Evolutionary conservation across 2,113 vertebrate species (phyloP), one percentile per base, ranked within the genome.

Genomic region (Ceyx cyanopectus): DNA sequence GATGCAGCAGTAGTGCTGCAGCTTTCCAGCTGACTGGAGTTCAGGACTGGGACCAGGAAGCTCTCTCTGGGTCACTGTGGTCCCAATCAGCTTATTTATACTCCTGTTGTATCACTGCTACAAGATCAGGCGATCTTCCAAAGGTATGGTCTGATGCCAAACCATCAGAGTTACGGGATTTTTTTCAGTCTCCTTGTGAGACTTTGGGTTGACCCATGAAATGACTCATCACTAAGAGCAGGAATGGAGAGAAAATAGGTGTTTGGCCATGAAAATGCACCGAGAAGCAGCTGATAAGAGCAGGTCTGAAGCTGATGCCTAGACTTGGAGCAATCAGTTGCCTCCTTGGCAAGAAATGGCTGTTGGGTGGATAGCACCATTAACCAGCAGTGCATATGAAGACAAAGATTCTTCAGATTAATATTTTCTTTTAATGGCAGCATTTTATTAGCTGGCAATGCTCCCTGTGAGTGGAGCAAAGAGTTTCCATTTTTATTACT

Each of bases 401-500:
- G 80, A 41, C 9, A n/a, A 77, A 50, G 48, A 62, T 48, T 48
- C 68, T 57, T 29, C 4, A 53, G 78, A 16, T 63, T 50, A 66
- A 37, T 60, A 7, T 46, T 14, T 75, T 32, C 34, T 57, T 75
- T 74, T 22, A 56, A 50, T n/a, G 40, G 6, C 40, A 37, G 12
- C 19, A 22, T 48, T 83, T 90, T 57, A 14, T 81, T 75, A 75
- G n/a, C 76, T 63, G 83, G 50, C 68, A 81, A 2, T 74, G 23
- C 20, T 68, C 65, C 22, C 48, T 14, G 46, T 3, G 37, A 60
- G 30, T 2, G 10, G 60, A 63, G 65, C 58, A 27, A 75, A 75
- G 69, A 72, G 74, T 72, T 82, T 66, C 57, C 67, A 51, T 66
- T 62, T 82, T 46, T 85, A 68, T 76, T 43, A 30, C 75, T 81